phyloP scores from a whole-genome alignment of 2,888 invertebrate genomes.

The Mayetiola destructor region DNA sequence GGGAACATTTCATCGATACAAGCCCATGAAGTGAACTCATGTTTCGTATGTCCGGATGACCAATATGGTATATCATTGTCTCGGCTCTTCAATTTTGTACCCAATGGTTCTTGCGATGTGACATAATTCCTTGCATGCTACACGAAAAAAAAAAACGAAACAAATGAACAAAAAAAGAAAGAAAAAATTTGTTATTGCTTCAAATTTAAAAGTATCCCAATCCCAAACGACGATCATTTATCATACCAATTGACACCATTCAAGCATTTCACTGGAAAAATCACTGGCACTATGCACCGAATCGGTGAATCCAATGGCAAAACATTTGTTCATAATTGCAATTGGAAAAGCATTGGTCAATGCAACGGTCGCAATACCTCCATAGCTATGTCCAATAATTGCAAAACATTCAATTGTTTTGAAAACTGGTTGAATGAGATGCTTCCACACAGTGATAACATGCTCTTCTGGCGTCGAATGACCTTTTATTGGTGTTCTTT shows the following conservation, averaged over 20 bases:
- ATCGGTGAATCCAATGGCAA: constrained; percentile 64
- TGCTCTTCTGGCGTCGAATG: constrained; percentile 48
- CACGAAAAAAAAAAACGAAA: constrained; percentile 18
- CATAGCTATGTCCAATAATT: constrained; percentile 68
- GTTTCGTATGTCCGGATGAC: constrained; percentile 50
- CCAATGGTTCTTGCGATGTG: constrained; percentile 41
- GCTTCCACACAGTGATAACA: constrained; percentile 51
- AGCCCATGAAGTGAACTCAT: constrained; percentile 55
- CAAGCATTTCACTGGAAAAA: constrained; percentile 20
- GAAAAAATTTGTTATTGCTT: neutral
- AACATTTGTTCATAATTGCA: constrained; percentile 50
- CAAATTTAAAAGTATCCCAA: neutral
- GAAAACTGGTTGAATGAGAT: constrained; percentile 38
- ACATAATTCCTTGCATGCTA: constrained; percentile 50
- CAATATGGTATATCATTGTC: constrained; percentile 41
- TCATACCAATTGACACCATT: constrained; percentile 3
- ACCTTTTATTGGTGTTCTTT: constrained; percentile 37
- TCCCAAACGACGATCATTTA: neutral
- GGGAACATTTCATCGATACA: constrained; percentile 51
- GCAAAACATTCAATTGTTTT: constrained; percentile 47
- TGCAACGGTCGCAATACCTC: constrained; percentile 50
- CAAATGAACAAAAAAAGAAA: neutral
- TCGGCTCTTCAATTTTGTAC: constrained; percentile 36
- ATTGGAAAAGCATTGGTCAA: constrained; percentile 40
- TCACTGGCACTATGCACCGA: constrained; percentile 43